Conservation (phyloP, 1,140 invertebrate genomes). For the Lutraria rhynchaena region DNA sequence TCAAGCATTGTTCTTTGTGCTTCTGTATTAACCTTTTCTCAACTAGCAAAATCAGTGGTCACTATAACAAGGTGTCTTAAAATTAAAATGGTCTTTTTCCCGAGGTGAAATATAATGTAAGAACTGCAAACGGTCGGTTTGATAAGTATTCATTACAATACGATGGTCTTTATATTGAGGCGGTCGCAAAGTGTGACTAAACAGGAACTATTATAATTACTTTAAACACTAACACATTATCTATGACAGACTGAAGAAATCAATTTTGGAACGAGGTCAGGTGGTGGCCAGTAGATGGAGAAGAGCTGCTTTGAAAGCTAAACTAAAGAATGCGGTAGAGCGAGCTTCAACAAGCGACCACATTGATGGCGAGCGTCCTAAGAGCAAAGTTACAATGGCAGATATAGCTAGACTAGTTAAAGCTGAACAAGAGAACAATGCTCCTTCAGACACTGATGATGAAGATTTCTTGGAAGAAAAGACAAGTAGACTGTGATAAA, state of each 20-base stretch:
- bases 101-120: too few species aligned
- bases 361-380: background rate
- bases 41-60: too few species aligned
- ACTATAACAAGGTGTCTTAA: too few species aligned
- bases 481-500: background rate
- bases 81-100: too few species aligned
- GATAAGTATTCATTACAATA: too few species aligned
- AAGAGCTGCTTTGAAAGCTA: constrained; percentile 7
- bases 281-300: constrained; percentile 24
- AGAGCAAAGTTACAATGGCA: background rate
- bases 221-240: too few species aligned
- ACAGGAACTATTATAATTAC: too few species aligned
- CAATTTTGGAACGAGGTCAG: constrained; percentile 46
- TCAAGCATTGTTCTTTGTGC: too few species aligned
- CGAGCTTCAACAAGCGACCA: background rate
- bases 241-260: constrained; percentile 39
- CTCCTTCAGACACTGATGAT: constrained; percentile 20
- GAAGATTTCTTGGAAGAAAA: constrained; percentile 1
- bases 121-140: too few species aligned
- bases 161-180: too few species aligned
- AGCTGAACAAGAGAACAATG: constrained; percentile 28
- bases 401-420: constrained; percentile 23
- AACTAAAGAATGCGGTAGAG: constrained; percentile 5
- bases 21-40: too few species aligned
- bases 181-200: too few species aligned